Evolutionary conservation across 1,140 invertebrate species (phyloP).

Genomic region (Saccostrea glomerata): DNA sequence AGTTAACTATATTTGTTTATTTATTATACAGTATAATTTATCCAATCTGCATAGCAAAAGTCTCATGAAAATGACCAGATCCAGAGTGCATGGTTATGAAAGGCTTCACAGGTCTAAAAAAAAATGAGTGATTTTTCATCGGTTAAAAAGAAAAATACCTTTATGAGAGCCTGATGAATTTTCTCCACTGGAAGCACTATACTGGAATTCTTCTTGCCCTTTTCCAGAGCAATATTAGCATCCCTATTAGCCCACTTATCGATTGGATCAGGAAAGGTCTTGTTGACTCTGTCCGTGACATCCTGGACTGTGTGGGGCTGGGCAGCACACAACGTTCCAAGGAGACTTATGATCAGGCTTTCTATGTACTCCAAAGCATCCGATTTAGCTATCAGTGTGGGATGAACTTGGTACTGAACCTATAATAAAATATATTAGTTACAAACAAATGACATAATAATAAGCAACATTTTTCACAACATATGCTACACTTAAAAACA

Average conservation of each 20-base stretch:
- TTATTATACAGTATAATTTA: no score
- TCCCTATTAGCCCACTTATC: slow-evolving; percentile 95
- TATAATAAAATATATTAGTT: slow-evolving; percentile 72
- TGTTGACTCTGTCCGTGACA: slow-evolving; percentile 93
- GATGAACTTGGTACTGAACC: slow-evolving; percentile 95
- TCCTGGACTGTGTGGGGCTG: slow-evolving; percentile 84
- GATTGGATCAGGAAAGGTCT: slow-evolving; percentile 95
- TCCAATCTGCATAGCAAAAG: no score
- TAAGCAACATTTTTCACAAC: no score
- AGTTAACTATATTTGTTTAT: no score
- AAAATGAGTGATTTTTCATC: no score
- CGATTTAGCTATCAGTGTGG: slow-evolving; percentile 89
- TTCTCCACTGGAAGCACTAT: slow-evolving; percentile 93
- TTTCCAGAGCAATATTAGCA: slow-evolving; percentile 90
- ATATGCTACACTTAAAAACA: no score
- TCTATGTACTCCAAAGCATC: slow-evolving; percentile 97
- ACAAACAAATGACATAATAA: neutral
- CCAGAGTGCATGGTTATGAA: no score
- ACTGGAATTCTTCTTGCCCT: slow-evolving; percentile 90
- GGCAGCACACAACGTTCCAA: slow-evolving; percentile 93
- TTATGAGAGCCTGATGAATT: slow-evolving; percentile 93
- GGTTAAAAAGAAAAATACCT: slow-evolving; percentile 82
- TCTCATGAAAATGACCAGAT: no score
- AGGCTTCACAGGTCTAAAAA: no score
- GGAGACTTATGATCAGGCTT: slow-evolving; percentile 90